Evolutionary conservation across 23 tunicate genomes (phyloP), one percentile per base, ranked within the genome.

Genomic region (Diplosoma virens): DNA sequence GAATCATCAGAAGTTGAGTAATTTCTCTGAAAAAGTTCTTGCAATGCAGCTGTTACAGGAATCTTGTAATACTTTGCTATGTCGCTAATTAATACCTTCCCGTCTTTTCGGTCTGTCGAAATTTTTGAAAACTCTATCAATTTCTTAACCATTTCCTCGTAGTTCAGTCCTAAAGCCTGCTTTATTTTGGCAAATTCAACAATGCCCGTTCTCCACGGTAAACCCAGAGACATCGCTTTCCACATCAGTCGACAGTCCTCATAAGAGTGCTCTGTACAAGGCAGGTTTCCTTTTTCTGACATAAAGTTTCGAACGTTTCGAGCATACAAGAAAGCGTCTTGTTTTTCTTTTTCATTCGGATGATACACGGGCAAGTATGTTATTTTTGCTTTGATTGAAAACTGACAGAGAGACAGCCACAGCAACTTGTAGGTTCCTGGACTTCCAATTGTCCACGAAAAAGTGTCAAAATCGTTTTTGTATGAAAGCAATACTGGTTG

Each of bases 341-440:
- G 60, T 41, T 21, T 84, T 60, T 92, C 97, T 27, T 59, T 60
- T 31, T 60, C 59, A 3, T 33, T 60, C 0, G 97, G 97, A 6
- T 59, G 14, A 53, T 82, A 89, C 4, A 89, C 96, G 5, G 96
- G 96, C 0, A 89, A 58, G 63, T 73, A 82, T 16, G 77, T 66
- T 0, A 82, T 20, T 35, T 75, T 71, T 3, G 72, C 64, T 58
- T 80, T 60, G 20, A 71, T 47, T n/a, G 64, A 78, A 70, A 89
- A 82, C 58, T 89, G 96, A 41, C 96, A 89, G 32, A 89, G 30
- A 0, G 84, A 33, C 67, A 77, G 50, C 97, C 97, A 90, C 28
- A 90, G 20, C 7, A 84, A 53, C 36, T 59, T 45, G 0, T 73
- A 73, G 47, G 58, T 79, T 6, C 82, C 71, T 37, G 90, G 82